Evolutionary conservation across 2,797 vertebrate species (phyloP).

Genomic region (Clarias fuscus): DNA sequence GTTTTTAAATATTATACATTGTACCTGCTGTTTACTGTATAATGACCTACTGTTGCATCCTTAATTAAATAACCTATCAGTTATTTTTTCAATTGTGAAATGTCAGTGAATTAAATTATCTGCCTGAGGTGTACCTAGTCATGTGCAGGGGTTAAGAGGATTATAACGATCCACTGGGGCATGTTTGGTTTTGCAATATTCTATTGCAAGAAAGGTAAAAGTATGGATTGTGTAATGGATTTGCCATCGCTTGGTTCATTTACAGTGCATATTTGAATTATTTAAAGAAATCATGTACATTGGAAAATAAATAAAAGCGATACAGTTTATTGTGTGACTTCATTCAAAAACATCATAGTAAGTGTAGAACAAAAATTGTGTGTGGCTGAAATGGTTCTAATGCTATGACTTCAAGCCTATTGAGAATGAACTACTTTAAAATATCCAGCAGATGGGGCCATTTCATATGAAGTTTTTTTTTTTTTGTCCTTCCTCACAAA

Average conservation of each 20-base stretch:
- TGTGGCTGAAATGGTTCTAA: neutral
- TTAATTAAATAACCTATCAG: constrained; percentile 23
- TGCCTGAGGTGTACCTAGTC: neutral
- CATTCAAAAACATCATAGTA: neutral
- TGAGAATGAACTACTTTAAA: neutral
- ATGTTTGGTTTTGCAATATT: neutral
- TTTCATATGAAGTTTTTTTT: neutral
- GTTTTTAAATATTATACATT: neutral
- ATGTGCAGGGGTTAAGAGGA: neutral
- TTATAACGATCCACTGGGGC: constrained; percentile 11
- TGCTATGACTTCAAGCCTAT: neutral
- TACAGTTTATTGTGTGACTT: neutral
- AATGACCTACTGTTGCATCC: constrained; percentile 11
- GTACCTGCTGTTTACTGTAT: neutral
- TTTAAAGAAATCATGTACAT: neutral
- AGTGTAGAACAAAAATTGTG: neutral
- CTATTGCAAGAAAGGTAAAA: neutral
- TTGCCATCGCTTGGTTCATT: neutral
- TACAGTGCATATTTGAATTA: neutral
- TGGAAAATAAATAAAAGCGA: neutral
- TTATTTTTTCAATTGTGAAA: constrained; percentile 1
- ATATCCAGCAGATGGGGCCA: constrained; percentile 20
- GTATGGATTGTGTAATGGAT: neutral
- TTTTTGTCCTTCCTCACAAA: neutral
- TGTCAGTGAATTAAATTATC: constrained; percentile 8